Evolutionary conservation across 2,888 invertebrate genomes (phyloP).

Genomic region (Vesta saturnalis): DNA sequence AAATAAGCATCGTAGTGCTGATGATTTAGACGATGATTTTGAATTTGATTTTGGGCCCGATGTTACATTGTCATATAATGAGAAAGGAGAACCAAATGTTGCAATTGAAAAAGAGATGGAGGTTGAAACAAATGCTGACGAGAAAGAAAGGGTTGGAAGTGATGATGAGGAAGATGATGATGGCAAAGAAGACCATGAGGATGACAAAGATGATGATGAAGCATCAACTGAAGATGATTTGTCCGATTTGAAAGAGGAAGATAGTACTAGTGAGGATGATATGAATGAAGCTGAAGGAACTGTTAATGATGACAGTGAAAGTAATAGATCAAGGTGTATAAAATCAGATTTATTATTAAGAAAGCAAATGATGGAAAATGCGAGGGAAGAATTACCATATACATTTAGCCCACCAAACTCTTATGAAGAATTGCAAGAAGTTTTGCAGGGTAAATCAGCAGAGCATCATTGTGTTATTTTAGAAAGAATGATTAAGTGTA

Average conservation of each 20-base stretch:
- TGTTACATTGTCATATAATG: conserved; percentile 55
- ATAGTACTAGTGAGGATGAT: conserved; percentile 37
- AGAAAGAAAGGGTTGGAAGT: conserved; percentile 44
- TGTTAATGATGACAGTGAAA: conserved; percentile 54
- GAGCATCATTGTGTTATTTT: conserved; percentile 76
- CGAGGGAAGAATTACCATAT: conserved; percentile 68
- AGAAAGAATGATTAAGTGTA: conserved; percentile 86
- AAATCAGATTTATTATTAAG: conserved; percentile 51
- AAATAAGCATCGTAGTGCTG: conserved; percentile 78
- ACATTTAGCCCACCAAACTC: conserved; percentile 69
- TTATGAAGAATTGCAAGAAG: conserved; percentile 71
- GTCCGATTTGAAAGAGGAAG: conserved; percentile 64
- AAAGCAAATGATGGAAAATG: conserved; percentile 66
- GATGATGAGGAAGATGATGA: conserved; percentile 43
- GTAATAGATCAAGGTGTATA: conserved; percentile 20
- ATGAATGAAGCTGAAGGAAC: conserved; percentile 46
- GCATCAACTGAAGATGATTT: conserved; percentile 58
- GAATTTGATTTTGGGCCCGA: conserved; percentile 67
- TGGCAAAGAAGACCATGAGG: conserved; percentile 38
- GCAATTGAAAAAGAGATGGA: conserved; percentile 48
- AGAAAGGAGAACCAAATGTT: conserved; percentile 56
- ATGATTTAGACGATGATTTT: conserved; percentile 88
- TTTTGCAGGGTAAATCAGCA: conserved; percentile 70
- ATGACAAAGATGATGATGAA: conserved; percentile 57
- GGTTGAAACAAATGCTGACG: conserved; percentile 51